phyloP scores from a whole-genome alignment of 2,797 vertebrate genomes.

The Pseudochromis fuscus region DNA sequence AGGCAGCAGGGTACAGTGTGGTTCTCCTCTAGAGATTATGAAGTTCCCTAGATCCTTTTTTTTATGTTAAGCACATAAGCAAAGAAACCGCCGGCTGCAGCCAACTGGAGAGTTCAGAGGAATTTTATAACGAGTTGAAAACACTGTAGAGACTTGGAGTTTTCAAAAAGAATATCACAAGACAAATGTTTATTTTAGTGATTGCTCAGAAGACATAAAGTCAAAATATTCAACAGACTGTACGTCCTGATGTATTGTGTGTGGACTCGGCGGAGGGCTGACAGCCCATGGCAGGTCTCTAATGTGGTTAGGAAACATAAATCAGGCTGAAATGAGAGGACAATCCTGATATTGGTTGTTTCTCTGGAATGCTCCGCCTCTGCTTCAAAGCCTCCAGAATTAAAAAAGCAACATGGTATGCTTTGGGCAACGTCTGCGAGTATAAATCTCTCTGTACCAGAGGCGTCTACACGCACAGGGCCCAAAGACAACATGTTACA shows the following conservation, averaged over 20 bases:
- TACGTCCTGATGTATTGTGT: conserved; percentile 36
- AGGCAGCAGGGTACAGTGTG: conserved; percentile 29
- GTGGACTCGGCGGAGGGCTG: conserved; percentile 31
- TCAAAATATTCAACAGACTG: conserved; percentile 37
- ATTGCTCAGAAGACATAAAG: conserved; percentile 43
- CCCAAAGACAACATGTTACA: conserved; percentile 84
- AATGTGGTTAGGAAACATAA: conserved; percentile 71
- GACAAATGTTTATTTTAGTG: conserved; percentile 64
- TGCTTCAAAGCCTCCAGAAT: conserved; percentile 76
- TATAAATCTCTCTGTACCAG: conserved; percentile 80
- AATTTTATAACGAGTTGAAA: conserved; percentile 62
- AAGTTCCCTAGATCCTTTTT: conserved; percentile 49
- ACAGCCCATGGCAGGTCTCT: conserved; percentile 52
- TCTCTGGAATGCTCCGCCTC: conserved; percentile 67
- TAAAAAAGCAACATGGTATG: conserved; percentile 71
- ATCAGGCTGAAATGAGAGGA: conserved; percentile 77
- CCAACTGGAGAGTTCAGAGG: conserved; percentile 71
- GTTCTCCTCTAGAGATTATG: conserved; percentile 42
- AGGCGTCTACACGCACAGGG: conserved; percentile 70
- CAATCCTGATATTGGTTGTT: conserved; percentile 77
- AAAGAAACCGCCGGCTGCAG: conserved; percentile 62
- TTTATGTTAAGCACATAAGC: conserved; percentile 59
- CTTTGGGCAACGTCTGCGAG: conserved; percentile 79
- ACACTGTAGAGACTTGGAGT: conserved; percentile 33
- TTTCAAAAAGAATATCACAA: conserved; percentile 54